Percentiles rank a stretch among this genome's conserved stretches.
These are phyloP conservation scores for Gallinago paraguaiae DNA, from an alignment of 2,113 vertebrate genomes.

Conservation along the genomic window DNA sequence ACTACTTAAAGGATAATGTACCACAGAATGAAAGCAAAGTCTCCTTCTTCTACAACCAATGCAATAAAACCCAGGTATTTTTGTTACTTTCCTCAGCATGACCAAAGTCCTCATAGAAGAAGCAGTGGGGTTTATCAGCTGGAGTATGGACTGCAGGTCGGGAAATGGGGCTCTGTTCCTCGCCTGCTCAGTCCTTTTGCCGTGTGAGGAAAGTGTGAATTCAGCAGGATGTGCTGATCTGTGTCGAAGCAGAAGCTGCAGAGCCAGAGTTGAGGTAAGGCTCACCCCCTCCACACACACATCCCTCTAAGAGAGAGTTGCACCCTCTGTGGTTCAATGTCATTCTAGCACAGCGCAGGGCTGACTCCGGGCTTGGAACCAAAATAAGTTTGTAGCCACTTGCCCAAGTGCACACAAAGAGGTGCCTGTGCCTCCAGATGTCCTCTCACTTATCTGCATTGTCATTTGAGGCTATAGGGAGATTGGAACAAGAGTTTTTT, in stretches of 20 bases:
- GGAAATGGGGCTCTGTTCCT: neutral
- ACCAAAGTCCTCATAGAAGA: neutral
- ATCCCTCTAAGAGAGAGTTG: neutral
- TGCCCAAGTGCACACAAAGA: neutral
- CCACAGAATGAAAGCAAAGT: neutral
- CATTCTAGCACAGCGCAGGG: neutral
- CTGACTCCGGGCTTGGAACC: neutral
- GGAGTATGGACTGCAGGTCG: neutral
- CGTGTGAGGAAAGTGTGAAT: neutral
- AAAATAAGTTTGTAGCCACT: neutral
- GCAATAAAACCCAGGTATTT: fast-evolving
- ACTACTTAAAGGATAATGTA: neutral
- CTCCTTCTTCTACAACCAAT: neutral
- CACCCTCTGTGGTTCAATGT: neutral
- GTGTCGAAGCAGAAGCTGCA: neutral
- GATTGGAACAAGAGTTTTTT: neutral
- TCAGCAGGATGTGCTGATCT: neutral
- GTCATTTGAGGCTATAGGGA: neutral
- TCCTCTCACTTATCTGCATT: neutral
- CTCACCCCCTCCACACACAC: neutral
- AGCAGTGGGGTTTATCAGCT: neutral
- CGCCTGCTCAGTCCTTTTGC: neutral
- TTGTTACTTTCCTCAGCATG: neutral
- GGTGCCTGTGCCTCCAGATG: neutral
- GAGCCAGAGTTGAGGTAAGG: neutral